These are phyloP conservation scores for Lates calcarifer DNA, from an alignment of 2,113 vertebrate genomes.

Conservation along the genomic window DNA sequence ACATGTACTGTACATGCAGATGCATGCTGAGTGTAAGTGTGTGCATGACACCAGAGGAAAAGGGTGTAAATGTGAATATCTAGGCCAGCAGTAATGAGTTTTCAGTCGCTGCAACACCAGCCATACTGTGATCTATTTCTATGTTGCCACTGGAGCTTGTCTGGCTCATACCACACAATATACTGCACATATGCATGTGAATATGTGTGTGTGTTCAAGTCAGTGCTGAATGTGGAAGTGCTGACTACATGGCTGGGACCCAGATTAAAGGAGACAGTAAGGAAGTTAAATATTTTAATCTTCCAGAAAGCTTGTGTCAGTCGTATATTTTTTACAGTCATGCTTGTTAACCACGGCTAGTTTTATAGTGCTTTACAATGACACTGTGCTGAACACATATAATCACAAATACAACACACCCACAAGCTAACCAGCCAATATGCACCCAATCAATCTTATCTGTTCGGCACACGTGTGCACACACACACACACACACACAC, in stretches of 20 bases:
- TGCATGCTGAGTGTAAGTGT: slow-evolving; percentile 9
- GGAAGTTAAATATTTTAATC: slow-evolving; percentile 54
- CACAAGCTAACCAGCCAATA: slow-evolving; percentile 49
- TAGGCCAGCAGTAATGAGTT: slow-evolving; percentile 75
- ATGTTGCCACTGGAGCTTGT: slow-evolving; percentile 28
- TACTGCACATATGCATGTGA: slow-evolving; percentile 14
- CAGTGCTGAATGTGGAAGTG: slow-evolving; percentile 20
- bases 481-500: slow-evolving; percentile 38
- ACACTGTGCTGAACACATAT: background rate
- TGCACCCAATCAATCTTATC: slow-evolving; percentile 63
- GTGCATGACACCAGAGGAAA: slow-evolving; percentile 29
- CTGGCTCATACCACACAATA: background rate
- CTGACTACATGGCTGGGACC: slow-evolving; percentile 30
- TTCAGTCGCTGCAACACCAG: slow-evolving; percentile 46
- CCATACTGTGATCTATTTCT: slow-evolving; percentile 60
- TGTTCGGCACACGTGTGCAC: slow-evolving; percentile 32
- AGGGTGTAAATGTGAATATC: slow-evolving; percentile 58
- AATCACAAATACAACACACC: slow-evolving; percentile 31
- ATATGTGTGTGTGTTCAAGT: slow-evolving; percentile 10
- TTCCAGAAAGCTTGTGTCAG: slow-evolving; percentile 17
- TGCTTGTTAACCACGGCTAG: background rate
- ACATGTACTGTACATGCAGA: background rate
- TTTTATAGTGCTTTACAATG: background rate
- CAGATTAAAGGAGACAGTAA: slow-evolving; percentile 34
- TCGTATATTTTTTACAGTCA: background rate